Conservation (phyloP, 2,888 invertebrate species). For the Meliscaeva auricollis region DNA sequence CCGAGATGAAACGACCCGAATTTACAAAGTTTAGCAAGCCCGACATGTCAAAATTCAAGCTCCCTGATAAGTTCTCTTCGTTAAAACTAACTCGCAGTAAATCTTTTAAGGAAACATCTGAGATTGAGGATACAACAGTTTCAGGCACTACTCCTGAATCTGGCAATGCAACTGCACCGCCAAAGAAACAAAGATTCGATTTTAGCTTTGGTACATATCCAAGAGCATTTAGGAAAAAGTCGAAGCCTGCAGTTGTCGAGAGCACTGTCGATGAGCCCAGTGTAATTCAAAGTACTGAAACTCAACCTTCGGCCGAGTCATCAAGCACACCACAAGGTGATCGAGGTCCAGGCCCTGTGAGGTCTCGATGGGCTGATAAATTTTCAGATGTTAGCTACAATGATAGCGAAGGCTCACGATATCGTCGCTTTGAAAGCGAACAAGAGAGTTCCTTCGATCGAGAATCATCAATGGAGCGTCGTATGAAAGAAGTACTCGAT, state of each 20-base stretch:
- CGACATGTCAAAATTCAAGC: constrained; percentile 87
- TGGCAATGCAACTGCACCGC: constrained; percentile 84
- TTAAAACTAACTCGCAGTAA: constrained; percentile 85
- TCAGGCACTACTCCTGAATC: constrained; percentile 84
- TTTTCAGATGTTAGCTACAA: constrained; percentile 84
- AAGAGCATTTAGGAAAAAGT: constrained; percentile 86
- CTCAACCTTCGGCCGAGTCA: constrained; percentile 88
- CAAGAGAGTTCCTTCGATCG: constrained; percentile 83
- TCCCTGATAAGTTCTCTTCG: constrained; percentile 88
- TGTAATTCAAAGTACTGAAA: constrained; percentile 85
- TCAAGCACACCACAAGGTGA: constrained; percentile 87
- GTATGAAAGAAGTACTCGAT: constrained; percentile 83
- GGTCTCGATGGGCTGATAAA: constrained; percentile 85
- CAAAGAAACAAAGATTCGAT: constrained; percentile 87
- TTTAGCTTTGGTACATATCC: constrained; percentile 92
- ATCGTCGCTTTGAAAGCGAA: constrained; percentile 83
- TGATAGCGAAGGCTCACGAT: constrained; percentile 84
- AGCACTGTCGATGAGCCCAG: constrained; percentile 80
- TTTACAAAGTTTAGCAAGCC: constrained; percentile 85
- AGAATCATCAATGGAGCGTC: constrained; percentile 83
- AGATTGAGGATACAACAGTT: constrained; percentile 75
- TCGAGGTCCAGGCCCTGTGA: constrained; percentile 85
- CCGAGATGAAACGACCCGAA: constrained; percentile 84
- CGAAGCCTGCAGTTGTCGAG: constrained; percentile 77
- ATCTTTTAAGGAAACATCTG: constrained; percentile 81